Conservation (phyloP, 2,797 vertebrate genomes). For the Lepus townsendii region DNA sequence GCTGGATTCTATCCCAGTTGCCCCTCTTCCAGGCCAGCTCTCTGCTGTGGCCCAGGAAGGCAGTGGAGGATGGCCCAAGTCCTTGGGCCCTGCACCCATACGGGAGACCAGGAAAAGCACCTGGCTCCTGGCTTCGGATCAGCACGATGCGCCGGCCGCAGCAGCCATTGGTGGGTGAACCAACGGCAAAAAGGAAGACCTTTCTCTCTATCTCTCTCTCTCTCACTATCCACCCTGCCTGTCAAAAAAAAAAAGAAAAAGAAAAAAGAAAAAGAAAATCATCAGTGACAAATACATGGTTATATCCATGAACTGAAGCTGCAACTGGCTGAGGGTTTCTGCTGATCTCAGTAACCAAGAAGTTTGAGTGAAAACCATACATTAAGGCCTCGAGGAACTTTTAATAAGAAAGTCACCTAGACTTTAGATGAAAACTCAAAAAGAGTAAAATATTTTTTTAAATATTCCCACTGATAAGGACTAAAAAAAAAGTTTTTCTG, state of each 20-base stretch:
- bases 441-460: neutral
- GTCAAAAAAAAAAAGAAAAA: neutral
- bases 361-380: neutral
- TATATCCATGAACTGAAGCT: neutral
- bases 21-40: too few relatives aligned
- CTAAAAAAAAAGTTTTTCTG: neutral
- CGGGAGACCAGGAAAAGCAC: too few relatives aligned
- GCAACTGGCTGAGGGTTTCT: neutral
- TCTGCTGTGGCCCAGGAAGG: too few relatives aligned
- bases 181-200: too few relatives aligned
- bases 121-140: too few relatives aligned
- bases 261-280: constrained; percentile 7
- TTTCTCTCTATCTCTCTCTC: too few relatives aligned
- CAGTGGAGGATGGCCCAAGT: too few relatives aligned
- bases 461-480: neutral
- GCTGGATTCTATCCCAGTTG: too few relatives aligned
- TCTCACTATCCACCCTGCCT: too few relatives aligned
- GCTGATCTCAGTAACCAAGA: neutral
- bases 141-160: too few relatives aligned
- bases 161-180: too few relatives aligned
- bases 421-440: neutral
- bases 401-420: neutral
- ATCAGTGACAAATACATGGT: neutral
- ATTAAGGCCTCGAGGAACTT: neutral
- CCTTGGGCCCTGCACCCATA: too few relatives aligned